These are phyloP conservation scores for Nyctibius grandis DNA, from an alignment of 2,797 vertebrate species.

Conservation along the genomic window DNA sequence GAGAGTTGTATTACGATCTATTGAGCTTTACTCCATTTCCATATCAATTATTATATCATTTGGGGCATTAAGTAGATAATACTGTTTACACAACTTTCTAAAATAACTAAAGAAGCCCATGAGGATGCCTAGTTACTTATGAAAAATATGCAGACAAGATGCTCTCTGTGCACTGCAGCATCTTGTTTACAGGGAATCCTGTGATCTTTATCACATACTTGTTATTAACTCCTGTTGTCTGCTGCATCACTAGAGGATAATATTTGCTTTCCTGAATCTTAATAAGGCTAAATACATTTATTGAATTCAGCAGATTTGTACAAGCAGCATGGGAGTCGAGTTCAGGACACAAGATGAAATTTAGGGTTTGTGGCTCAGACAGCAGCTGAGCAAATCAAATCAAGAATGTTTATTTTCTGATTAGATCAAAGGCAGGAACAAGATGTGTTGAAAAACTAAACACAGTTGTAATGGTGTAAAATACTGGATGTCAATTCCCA, in stretches of 20 bases:
- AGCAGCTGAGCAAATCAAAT: constrained; percentile 59
- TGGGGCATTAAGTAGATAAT: constrained; percentile 66
- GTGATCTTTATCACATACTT: constrained; percentile 63
- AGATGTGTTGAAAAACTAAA: constrained; percentile 56
- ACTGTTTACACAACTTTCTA: constrained; percentile 54
- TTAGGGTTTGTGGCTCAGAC: constrained; percentile 5
- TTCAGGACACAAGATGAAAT: constrained; percentile 43
- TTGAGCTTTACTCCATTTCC: constrained; percentile 61
- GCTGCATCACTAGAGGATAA: constrained; percentile 57
- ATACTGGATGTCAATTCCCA: constrained; percentile 21
- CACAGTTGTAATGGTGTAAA: constrained; percentile 3
- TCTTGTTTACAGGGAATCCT: constrained; percentile 71
- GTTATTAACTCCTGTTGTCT: constrained; percentile 62
- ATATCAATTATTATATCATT: constrained; percentile 65
- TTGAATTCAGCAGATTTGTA: constrained; percentile 49
- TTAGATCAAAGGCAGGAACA: constrained; percentile 39
- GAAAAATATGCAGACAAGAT: constrained; percentile 66
- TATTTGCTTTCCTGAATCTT: constrained; percentile 55
- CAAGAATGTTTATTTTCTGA: constrained; percentile 47
- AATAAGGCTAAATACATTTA: constrained; percentile 53
- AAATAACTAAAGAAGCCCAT: constrained; percentile 62
- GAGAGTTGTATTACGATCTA: constrained; percentile 25
- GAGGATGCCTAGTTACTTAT: constrained; percentile 57
- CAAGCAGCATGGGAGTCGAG: constrained; percentile 20
- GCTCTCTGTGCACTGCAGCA: constrained; percentile 47